A percentile compares a stretch with the other conserved stretches of the same genome.
These are phyloP conservation scores for Agrochola macilenta DNA, from an alignment of 2,888 invertebrate species.

Conservation along the genomic window DNA sequence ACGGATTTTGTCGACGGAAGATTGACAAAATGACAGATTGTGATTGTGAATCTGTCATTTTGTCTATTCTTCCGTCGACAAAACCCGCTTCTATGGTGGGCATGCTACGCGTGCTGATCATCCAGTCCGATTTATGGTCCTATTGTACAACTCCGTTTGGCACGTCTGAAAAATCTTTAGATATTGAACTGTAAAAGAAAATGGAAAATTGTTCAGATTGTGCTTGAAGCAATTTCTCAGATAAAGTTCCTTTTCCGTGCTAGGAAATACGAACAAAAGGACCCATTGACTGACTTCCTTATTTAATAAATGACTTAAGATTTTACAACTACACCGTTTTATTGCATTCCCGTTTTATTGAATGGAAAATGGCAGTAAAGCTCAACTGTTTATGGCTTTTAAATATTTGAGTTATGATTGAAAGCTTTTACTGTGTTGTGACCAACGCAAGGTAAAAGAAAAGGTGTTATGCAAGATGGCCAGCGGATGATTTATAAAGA, in stretches of 20 bases:
- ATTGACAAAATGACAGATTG: too few species aligned
- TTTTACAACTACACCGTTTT: slow-evolving; percentile 24
- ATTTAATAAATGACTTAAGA: slow-evolving; percentile 26
- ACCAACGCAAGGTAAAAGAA: not conserved
- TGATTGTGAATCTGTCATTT: too few species aligned
- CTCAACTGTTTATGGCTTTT: slow-evolving; percentile 8
- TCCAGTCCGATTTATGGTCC: not conserved
- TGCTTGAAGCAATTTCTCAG: slow-evolving; percentile 11
- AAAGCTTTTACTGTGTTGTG: slow-evolving; percentile 13
- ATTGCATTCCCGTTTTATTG: slow-evolving; percentile 24
- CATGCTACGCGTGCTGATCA: not conserved
- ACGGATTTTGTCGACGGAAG: too few species aligned
- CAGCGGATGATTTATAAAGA: slow-evolving; percentile 5
- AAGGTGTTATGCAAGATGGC: not conserved
- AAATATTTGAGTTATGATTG: slow-evolving; percentile 22
- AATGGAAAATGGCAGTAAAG: slow-evolving; percentile 19
- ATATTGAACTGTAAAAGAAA: not conserved
- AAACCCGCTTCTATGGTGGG: too few species aligned
- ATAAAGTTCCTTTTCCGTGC: slow-evolving; percentile 6
- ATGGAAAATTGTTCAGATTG: not conserved
- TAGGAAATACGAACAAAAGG: slow-evolving; percentile 25
- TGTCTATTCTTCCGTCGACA: too few species aligned
- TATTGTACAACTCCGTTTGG: not conserved
- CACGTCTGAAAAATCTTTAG: not conserved
- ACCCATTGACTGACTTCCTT: slow-evolving; percentile 25